phyloP scores from a whole-genome alignment of 2,113 vertebrate species.

The Hylia prasina region DNA sequence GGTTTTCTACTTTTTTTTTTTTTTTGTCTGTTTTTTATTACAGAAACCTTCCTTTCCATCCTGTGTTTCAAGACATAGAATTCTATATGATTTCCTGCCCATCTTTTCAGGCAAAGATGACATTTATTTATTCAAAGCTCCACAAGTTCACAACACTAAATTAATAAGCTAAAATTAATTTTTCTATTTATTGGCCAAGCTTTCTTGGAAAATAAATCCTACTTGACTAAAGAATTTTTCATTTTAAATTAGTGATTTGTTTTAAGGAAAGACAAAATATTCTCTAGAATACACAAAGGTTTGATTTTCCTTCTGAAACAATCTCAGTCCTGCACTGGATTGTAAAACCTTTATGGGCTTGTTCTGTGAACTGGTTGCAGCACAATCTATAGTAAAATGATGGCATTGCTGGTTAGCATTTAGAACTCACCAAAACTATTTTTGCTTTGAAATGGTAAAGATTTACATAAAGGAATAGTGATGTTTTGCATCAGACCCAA shows the following conservation, averaged over 20 bases:
- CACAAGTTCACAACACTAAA: not conserved
- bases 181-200: not conserved
- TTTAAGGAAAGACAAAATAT: not conserved
- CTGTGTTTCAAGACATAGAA: not conserved
- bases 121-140: not conserved
- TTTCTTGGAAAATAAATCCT: not conserved
- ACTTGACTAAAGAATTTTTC: not conserved
- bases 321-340: not conserved
- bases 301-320: not conserved
- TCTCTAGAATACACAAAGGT: not conserved
- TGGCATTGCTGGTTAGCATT: not conserved
- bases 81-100: not conserved
- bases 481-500: not conserved
- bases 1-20: not conserved
- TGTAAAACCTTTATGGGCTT: not conserved
- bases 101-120: accelerated
- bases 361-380: not conserved
- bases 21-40: not conserved
- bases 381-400: not conserved
- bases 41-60: not conserved
- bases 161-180: not conserved
- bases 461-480: not conserved
- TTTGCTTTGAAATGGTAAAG: not conserved
- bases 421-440: not conserved
- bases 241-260: not conserved